These are phyloP conservation scores for Bagarius yarrelli DNA, from an alignment of 2,113 vertebrate genomes.

Conservation along the genomic window DNA sequence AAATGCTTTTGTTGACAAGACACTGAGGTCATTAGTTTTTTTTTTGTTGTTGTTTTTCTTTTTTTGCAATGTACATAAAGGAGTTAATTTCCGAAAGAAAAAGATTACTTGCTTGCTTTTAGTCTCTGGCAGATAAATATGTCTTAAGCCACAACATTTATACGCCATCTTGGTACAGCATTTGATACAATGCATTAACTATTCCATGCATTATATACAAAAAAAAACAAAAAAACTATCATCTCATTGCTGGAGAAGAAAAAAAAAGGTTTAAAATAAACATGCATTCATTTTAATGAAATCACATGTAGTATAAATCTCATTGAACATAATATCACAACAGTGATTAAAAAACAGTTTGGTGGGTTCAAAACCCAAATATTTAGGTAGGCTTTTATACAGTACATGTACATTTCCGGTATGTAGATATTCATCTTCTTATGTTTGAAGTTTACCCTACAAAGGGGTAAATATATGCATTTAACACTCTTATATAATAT, in stretches of 20 bases:
- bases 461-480: conserved; percentile 19
- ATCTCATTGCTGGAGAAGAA: conserved; percentile 56
- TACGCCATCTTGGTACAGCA: conserved; percentile 81
- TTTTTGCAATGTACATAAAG: conserved; percentile 31
- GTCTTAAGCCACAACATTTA: conserved; percentile 83
- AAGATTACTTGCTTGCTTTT: conserved; percentile 7
- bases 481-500: conserved; percentile 35
- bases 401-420: conserved; percentile 38
- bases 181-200: conserved; percentile 93
- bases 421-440: conserved; percentile 20
- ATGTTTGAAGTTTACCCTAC: conserved; percentile 11
- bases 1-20: conserved; percentile 48
- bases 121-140: conserved; percentile 32
- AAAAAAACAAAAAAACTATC: conserved; percentile 73
- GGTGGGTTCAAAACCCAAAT: conserved; percentile 50
- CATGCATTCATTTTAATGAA: conserved; percentile 82
- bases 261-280: conserved; percentile 82
- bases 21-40: conserved; percentile 39
- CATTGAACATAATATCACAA: conserved; percentile 61
- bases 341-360: conserved; percentile 66
- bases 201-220: conserved; percentile 91
- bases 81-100: conserved; percentile 41
- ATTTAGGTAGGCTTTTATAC: conserved; percentile 39
- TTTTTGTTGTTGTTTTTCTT: conserved; percentile 7
- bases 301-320: conserved; percentile 71